Evolutionary conservation across 2,888 invertebrate species (phyloP).

Genomic region (Adelphocoris suturalis): DNA sequence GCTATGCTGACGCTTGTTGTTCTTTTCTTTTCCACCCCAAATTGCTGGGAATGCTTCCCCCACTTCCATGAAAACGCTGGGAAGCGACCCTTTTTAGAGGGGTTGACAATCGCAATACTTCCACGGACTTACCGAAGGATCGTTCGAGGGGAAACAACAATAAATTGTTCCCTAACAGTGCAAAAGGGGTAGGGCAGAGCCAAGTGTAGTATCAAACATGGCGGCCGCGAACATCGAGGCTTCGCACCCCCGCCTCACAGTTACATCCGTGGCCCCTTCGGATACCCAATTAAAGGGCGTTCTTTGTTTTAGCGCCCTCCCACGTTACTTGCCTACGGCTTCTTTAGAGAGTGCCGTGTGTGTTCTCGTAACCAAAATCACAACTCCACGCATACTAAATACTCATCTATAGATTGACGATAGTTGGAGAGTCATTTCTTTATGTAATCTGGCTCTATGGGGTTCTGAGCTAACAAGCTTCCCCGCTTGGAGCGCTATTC

Average conservation of each 20-base stretch:
- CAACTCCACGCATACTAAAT: too few relatives aligned
- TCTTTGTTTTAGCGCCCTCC: slow-evolving; percentile 35
- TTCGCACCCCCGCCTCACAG: background rate
- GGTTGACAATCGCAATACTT: slow-evolving; percentile 39
- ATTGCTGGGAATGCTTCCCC: background rate
- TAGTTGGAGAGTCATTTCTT: too few relatives aligned
- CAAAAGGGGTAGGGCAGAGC: background rate
- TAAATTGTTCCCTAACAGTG: slow-evolving; percentile 28
- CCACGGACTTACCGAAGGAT: slow-evolving; percentile 14
- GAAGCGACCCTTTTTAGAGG: background rate
- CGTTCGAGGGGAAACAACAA: slow-evolving; percentile 13
- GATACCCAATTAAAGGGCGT: slow-evolving; percentile 9
- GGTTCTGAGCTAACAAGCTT: too few relatives aligned
- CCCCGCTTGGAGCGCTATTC: too few relatives aligned
- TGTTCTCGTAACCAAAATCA: too few relatives aligned
- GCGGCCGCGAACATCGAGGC: slow-evolving; percentile 29
- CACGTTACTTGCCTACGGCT: slow-evolving; percentile 7
- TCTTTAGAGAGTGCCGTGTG: background rate
- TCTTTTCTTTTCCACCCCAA: background rate
- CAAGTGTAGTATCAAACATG: slow-evolving; percentile 34
- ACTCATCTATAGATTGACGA: too few relatives aligned
- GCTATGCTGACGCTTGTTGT: background rate
- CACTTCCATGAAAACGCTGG: background rate
- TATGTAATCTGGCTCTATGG: too few relatives aligned
- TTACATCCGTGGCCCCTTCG: background rate